Evolutionary conservation across 2,888 invertebrate species (phyloP).

Genomic region (Chymomyza amoena): DNA sequence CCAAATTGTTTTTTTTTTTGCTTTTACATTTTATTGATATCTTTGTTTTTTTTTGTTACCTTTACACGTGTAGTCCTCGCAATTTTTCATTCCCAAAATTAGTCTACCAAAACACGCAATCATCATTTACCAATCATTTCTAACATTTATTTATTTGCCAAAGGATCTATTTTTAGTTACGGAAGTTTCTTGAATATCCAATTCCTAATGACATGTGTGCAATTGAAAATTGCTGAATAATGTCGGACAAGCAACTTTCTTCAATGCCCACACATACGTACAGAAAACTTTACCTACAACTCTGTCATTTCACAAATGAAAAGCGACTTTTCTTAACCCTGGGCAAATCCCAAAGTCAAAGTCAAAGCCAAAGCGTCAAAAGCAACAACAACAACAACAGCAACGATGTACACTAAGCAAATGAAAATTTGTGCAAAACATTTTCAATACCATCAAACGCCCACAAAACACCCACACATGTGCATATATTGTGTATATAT

Average conservation of each 20-base stretch:
- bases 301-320: conserved; percentile 65
- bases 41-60: too few relatives aligned
- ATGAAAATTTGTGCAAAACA: conserved; percentile 52
- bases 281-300: background rate
- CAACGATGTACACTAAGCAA: conserved; percentile 19
- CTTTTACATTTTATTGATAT: too few relatives aligned
- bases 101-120: background rate
- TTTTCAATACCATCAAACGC: conserved; percentile 72
- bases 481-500: background rate
- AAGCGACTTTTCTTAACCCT: conserved; percentile 58
- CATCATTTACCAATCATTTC: background rate
- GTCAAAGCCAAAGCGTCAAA: conserved; percentile 10
- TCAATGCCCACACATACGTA: background rate
- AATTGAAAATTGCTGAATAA: background rate
- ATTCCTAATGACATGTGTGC: background rate
- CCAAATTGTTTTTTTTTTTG: too few relatives aligned
- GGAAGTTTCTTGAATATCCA: background rate
- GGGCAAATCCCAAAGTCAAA: conserved; percentile 31
- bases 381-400: conserved; percentile 10
- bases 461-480: conserved; percentile 42
- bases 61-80: too few relatives aligned
- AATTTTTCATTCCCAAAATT: background rate
- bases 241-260: background rate
- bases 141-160: background rate
- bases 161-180: background rate